Evolutionary conservation across 2,888 invertebrate genomes (phyloP).

Genomic region (Mantis religiosa): DNA sequence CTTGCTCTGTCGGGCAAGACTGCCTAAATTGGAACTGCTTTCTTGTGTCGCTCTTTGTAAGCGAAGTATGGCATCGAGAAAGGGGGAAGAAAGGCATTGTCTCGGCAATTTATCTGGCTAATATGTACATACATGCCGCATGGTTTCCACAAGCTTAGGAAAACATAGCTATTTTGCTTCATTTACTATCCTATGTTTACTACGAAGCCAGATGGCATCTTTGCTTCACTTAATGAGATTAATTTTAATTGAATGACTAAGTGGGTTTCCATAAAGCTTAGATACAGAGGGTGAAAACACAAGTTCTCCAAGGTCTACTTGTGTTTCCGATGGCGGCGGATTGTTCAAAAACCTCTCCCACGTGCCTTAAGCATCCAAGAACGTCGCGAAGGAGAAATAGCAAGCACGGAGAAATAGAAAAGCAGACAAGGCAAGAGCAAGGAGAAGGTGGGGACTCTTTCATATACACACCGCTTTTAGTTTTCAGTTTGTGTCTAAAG

Average conservation of each 20-base stretch:
- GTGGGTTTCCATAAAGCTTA: not conserved
- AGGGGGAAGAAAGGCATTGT: not conserved
- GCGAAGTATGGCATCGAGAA: not conserved
- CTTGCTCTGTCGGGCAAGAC: too few relatives aligned
- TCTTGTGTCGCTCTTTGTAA: too few relatives aligned
- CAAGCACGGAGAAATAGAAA: not conserved
- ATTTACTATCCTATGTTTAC: not conserved
- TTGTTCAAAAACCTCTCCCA: not conserved
- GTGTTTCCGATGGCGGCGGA: not conserved
- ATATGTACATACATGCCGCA: not conserved
- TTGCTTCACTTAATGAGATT: constrained; percentile 19
- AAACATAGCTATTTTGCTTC: constrained; percentile 7
- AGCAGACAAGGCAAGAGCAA: not conserved
- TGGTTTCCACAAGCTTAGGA: not conserved
- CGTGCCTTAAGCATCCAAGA: not conserved
- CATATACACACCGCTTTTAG: constrained; percentile 16
- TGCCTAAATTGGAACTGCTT: too few relatives aligned
- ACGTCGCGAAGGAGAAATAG: not conserved
- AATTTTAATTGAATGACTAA: constrained; percentile 20
- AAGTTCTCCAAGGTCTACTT: not conserved
- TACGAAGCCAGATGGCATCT: not conserved
- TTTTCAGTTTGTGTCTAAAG: not conserved
- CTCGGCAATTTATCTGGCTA: not conserved
- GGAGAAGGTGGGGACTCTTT: not conserved
- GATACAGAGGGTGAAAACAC: not conserved